Base-by-base conservation (phyloP, 2,888 invertebrate genomes). In the Heliconius charithonia region DNA sequence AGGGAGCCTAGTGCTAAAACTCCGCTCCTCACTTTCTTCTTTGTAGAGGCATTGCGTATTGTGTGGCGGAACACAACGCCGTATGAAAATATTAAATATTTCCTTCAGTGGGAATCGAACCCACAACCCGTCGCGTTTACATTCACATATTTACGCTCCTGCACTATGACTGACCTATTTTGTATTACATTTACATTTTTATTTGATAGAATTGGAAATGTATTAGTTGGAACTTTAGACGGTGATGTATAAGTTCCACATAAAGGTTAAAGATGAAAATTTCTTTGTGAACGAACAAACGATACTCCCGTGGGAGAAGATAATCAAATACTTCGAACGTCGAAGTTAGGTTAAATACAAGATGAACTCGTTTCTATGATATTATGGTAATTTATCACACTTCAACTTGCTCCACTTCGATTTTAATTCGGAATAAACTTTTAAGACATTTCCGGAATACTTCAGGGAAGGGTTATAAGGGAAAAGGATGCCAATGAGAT, bases 381-480 rank as follows among this genome's bases (percentile, higher is more conserved):
- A 90, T 93, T 94, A 93, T 92, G 93, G 91, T 93, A 95, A 95
- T 93, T 95, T 94, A 94, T 94, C 90, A 90, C 90, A 88, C 88
- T 89, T 87, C 91, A 93, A 93, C 91, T 94, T 92, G 89, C 86
- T 85, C 88, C 87, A 88, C 89, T 90, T 92, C 91, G 90, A 90
- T 90, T 90, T 86, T 86, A 90, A 90, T 88, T 91, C 85, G 65
- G 83, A 89, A 86, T 87, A 90, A 67, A 93, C 88, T 94, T 93
- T 90, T 80, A 85, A 85, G 86, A 88, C 86, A 87, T 85, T 87
- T 76, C 65, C 62, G 71, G 71, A 81, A 80, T 75, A 77, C 72
- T 82, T 75, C 78, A 69, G 69, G 66, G 79, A 81, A 83, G 81
- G 79, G 78, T 69, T 79, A 78, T 75, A 78, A 79, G 9, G 32